Evolutionary conservation across 2,888 invertebrate genomes (phyloP).

Genomic region (Holacanthella duospinosa): DNA sequence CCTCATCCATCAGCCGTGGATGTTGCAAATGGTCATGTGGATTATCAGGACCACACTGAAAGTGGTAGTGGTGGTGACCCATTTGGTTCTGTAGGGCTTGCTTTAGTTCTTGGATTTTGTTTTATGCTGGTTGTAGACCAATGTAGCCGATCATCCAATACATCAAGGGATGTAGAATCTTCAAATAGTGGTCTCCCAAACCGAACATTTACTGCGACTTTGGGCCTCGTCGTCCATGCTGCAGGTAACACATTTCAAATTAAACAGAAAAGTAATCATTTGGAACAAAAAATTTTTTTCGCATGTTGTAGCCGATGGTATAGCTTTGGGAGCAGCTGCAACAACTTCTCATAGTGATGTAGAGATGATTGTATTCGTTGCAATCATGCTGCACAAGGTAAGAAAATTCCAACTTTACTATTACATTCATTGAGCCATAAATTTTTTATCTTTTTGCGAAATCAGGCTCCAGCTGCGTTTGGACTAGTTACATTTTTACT

Average conservation of each 20-base stretch:
- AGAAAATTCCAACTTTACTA: constrained; percentile 11
- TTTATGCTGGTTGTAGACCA: constrained; percentile 97
- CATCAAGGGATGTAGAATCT: constrained; percentile 39
- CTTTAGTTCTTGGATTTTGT: constrained; percentile 87
- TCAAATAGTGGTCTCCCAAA: constrained; percentile 30
- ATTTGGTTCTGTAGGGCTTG: constrained; percentile 77
- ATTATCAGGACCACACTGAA: constrained; percentile 6
- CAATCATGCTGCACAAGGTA: constrained; percentile 96
- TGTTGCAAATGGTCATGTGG: not conserved
- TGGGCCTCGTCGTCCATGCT: constrained; percentile 95
- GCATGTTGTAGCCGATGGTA: constrained; percentile 72
- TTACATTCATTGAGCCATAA: not conserved
- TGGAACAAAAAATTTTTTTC: not conserved
- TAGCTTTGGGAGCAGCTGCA: constrained; percentile 95
- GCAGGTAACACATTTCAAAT: constrained; percentile 69
- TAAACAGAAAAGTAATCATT: no score
- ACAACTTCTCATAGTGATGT: constrained; percentile 92
- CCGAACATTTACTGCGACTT: constrained; percentile 75
- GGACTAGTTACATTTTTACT: constrained; percentile 94
- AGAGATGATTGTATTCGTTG: constrained; percentile 93
- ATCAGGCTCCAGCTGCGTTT: constrained; percentile 90
- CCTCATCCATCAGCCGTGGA: not conserved
- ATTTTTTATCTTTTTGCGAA: not conserved
- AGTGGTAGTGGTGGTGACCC: constrained; percentile 51
- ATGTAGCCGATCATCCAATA: constrained; percentile 51